A percentile compares a stretch with the other conserved stretches of the same genome.
These are phyloP conservation scores for Olivierus martensii DNA, from an alignment of 1,140 invertebrate species.

Conservation along the genomic window DNA sequence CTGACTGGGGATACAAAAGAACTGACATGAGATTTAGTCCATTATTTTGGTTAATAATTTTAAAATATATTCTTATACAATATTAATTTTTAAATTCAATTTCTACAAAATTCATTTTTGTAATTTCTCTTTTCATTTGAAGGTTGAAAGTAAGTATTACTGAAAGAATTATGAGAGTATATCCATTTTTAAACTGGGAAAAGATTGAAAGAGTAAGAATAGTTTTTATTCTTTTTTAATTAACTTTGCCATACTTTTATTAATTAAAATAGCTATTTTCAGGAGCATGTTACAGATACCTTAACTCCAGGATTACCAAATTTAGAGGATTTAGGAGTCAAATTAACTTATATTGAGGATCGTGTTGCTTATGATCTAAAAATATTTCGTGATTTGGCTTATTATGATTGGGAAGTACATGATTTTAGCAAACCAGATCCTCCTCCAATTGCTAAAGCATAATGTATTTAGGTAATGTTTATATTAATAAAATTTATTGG, in stretches of 20 bases:
- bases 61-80: not conserved
- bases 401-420: slow-evolving; percentile 57
- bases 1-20: slow-evolving; percentile 44
- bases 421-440: slow-evolving; percentile 52
- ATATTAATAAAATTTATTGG: too few relatives aligned
- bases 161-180: slow-evolving; percentile 43
- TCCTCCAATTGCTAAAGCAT: slow-evolving; percentile 29
- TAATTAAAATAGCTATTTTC: slow-evolving; percentile 11
- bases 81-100: not conserved
- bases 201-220: not conserved
- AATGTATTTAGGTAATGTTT: not conserved
- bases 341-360: slow-evolving; percentile 55
- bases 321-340: slow-evolving; percentile 73
- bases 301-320: slow-evolving; percentile 49
- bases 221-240: not conserved
- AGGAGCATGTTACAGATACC: slow-evolving; percentile 62
- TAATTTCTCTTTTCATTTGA: not conserved
- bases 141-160: slow-evolving; percentile 34
- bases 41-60: slow-evolving; percentile 44
- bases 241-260: not conserved
- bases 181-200: slow-evolving; percentile 45
- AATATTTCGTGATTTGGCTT: slow-evolving; percentile 43
- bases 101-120: too few relatives aligned
- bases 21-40: slow-evolving; percentile 55
- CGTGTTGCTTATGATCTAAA: slow-evolving; percentile 60